Percentiles rank a stretch among this genome's conserved stretches.
phyloP scores from a whole-genome alignment of 2,113 vertebrate genomes.

The Gobiocypris rarus region DNA sequence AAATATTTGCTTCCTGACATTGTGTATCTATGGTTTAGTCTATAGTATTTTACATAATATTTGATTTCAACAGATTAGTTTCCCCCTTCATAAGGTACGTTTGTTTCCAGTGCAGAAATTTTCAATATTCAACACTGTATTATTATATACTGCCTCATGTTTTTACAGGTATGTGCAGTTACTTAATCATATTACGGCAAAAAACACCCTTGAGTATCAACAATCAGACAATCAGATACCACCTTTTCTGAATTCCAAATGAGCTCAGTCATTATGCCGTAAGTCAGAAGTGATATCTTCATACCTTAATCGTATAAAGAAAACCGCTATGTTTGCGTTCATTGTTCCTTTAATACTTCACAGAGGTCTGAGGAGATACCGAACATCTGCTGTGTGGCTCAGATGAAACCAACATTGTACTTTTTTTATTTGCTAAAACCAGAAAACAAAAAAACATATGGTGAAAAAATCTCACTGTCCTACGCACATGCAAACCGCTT shows the following conservation, averaged over 20 bases:
- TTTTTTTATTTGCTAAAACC: slow-evolving; percentile 55
- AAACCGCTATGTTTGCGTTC: slow-evolving; percentile 18
- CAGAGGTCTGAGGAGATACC: slow-evolving; percentile 27
- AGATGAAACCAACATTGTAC: slow-evolving; percentile 43
- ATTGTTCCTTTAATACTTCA: slow-evolving; percentile 30
- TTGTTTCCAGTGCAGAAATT: not conserved
- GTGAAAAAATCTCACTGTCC: slow-evolving; percentile 16
- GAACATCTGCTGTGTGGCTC: slow-evolving; percentile 47
- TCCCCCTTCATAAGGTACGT: not conserved
- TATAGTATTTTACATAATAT: not conserved
- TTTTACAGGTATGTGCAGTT: not conserved
- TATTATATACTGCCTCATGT: not conserved
- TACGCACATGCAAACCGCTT: slow-evolving; percentile 20
- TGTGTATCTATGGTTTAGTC: too few species aligned
- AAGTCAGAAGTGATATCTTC: slow-evolving; percentile 15
- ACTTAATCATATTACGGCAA: not conserved
- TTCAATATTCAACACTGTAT: slow-evolving; percentile 1
- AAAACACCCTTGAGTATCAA: not conserved
- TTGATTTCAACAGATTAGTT: not conserved
- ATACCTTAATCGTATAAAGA: not conserved
- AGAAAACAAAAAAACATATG: slow-evolving; percentile 54
- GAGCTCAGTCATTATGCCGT: not conserved
- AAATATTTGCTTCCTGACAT: not conserved
- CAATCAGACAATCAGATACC: not conserved
- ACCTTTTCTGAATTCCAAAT: not conserved